Evolutionary conservation across 2,797 vertebrate species (phyloP).

Genomic region (Mastacembelus armatus): DNA sequence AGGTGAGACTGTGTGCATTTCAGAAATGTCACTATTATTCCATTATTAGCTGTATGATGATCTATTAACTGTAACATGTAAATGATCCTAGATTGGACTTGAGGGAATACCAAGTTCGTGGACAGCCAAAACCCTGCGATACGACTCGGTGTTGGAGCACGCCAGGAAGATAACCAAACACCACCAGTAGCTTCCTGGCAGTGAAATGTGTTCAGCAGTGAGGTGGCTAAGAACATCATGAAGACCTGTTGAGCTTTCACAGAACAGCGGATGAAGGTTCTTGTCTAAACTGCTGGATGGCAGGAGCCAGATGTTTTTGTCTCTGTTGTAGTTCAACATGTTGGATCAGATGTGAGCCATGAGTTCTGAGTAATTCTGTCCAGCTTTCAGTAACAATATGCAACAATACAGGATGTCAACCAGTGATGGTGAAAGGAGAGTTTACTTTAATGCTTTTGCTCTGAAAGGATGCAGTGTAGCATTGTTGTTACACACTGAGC

Average conservation of each 20-base stretch:
- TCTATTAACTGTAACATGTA: conserved; percentile 1
- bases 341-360: conserved; percentile 61
- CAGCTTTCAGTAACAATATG: too few species aligned
- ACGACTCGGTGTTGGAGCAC: conserved; percentile 65
- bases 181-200: conserved; percentile 42
- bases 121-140: conserved; percentile 74
- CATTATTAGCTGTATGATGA: background rate
- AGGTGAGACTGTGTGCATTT: conserved; percentile 58
- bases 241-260: conserved; percentile 58
- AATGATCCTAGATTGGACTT: conserved; percentile 70
- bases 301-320: conserved; percentile 77
- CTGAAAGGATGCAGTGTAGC: too few species aligned
- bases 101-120: conserved; percentile 79
- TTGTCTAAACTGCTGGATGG: conserved; percentile 67
- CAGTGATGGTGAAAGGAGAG: too few species aligned
- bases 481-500: too few species aligned
- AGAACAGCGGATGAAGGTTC: conserved; percentile 79
- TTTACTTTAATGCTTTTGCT: too few species aligned
- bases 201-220: too few species aligned
- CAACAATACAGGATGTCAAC: too few species aligned
- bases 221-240: conserved; percentile 23
- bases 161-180: conserved; percentile 72
- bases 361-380: too few species aligned
- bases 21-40: background rate
- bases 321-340: conserved; percentile 63